Evolutionary conservation across 2,113 vertebrate genomes (phyloP), one percentile per base, ranked within the genome.

Genomic region (Apaloderma vittatum): DNA sequence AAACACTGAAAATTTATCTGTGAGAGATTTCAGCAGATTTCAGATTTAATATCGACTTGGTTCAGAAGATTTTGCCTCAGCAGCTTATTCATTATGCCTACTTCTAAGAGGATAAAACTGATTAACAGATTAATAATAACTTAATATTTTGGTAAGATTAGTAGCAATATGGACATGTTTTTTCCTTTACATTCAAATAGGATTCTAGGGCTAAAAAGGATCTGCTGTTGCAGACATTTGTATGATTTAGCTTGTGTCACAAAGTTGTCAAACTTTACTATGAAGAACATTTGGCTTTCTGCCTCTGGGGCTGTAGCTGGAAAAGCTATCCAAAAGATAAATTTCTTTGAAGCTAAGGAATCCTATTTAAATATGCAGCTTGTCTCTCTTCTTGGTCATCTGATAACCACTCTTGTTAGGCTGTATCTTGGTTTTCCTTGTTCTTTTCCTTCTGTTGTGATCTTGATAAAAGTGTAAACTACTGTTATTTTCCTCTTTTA

Each of bases 41-140:
- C 30, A 74, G 43, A 29, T 92, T 89, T 77, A 77, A 57, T 86
- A 67, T 32, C 32, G 11, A 26, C 49, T 59, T 49, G 15, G 10
- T 68, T 96, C 45, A 68, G 76, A 91, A 91, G 86, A 70, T 87
- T 86, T 95, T 70, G 46, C 58, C 57, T 81, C 73, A 84, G 40
- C n/a, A 81, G 84, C 65, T 79, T 92, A 85, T 67, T 95, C 55
- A 58, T 88, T 94, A 73, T 91, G 48, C 87, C n/a, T 65, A 1
- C 68, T 77, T 80, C 26, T 93, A 95, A 96, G 62, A 94, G 91
- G 90, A 96, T 95, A 96, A 95, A 92, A 68, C 65, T 49, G 62
- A 95, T 95, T 97, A 97, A 86, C 21, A 89, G 90, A 87, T 96
- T 96, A 94, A 82, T 90, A 96, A 73, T 74, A 88, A 78, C 15